Base-by-base conservation (phyloP, 1,140 invertebrate genomes). In the Zaprionus tsacasi region DNA sequence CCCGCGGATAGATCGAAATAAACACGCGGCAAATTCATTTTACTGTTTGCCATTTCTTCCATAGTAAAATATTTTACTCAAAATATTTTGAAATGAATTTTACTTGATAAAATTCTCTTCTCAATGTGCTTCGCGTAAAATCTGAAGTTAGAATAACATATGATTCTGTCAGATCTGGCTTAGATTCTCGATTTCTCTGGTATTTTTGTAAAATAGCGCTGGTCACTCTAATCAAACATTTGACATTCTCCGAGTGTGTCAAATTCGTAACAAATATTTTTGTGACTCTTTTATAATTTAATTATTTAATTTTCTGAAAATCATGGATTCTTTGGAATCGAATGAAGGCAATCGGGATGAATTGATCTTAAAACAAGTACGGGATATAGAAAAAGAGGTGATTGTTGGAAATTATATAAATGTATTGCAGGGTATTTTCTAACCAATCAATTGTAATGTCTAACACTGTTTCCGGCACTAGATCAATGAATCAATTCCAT, bases 301-400 rank as follows among this genome's bases (percentile, higher is more conserved):
- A 21, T 17, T 48, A 11, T 21, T 11, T 50, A 50, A 4, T 58
- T 63, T 58, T 63, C 1, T 35, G 36, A 52, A 52, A 64, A 52
- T 35, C 15, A 75, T 75, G 67, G 72, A 64, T 11, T 75, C 59
- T 13, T n/a, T 70, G 54, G 67, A 38, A 30, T 25, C n/a, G 21
- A 17, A 38, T 40, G 63, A 91, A 90, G 92, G 95, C 86, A 97
- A 97, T 94, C 96, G 97, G 93, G 97, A 98, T 95, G 97, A 98
- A 92, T 94, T 97, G 82, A 98, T 97, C 80, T 94, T 98, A 93
- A 96, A 97, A 93, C 97, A 98, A 93, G 97, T 98, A 91, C 95
- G 96, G 78, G 95, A 96, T 91, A 98, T 98, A 91, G 97, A 98
- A 92, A 96, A 96, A 94, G 97, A 98, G 95, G 97, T 98, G 30